phyloP scores from a whole-genome alignment of 2,888 invertebrate genomes.

The Erebia palarica region DNA sequence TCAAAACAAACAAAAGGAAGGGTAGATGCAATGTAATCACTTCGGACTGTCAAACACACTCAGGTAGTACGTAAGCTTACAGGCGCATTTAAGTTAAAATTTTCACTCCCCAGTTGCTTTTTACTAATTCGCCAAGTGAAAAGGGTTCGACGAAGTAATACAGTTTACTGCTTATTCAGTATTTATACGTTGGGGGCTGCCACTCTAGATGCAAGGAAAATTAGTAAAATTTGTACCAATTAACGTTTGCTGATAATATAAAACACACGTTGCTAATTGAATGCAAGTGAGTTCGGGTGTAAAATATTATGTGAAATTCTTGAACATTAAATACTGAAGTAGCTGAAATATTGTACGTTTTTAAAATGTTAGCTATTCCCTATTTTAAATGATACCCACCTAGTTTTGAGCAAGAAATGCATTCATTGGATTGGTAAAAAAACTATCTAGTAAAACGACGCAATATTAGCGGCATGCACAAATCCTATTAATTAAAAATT shows the following conservation, averaged over 20 bases:
- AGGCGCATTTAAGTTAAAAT: constrained; percentile 80
- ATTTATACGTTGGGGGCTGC: constrained; percentile 79
- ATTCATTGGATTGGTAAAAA: not conserved
- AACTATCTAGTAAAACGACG: not conserved
- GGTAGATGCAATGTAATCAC: constrained; percentile 76
- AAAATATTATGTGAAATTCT: not conserved
- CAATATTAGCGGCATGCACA: not conserved
- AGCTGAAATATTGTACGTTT: not conserved
- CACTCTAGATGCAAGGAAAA: constrained; percentile 73
- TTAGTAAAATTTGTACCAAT: constrained; percentile 71
- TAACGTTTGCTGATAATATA: constrained; percentile 46
- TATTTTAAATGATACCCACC: no score
- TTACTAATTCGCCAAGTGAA: constrained; percentile 83
- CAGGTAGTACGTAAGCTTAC: constrained; percentile 73
- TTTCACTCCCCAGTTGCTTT: constrained; percentile 82
- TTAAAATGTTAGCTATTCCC: no score
- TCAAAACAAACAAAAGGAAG: constrained; percentile 78
- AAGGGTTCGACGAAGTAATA: constrained; percentile 82
- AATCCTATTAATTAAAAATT: no score
- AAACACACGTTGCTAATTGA: constrained; percentile 34
- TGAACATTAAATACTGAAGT: not conserved
- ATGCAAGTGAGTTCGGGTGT: constrained; percentile 14
- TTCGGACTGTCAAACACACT: constrained; percentile 80
- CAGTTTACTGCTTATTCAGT: constrained; percentile 83
- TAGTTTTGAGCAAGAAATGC: not conserved